Conservation (phyloP, 30 jellyfish, hydroid and myxozoan genomes). For the Mastigias papua region DNA sequence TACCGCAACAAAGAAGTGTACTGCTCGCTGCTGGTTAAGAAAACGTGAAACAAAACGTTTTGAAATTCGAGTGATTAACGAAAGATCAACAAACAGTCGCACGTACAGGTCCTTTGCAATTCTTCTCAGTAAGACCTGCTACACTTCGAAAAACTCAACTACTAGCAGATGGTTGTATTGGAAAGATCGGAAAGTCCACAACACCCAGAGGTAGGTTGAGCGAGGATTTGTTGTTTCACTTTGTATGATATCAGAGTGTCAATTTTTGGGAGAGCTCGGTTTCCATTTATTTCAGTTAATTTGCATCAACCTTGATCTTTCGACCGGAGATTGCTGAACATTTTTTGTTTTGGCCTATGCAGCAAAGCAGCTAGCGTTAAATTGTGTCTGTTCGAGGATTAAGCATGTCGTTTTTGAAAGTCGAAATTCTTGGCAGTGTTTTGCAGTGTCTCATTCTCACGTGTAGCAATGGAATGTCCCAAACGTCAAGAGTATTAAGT, state of each 20-base stretch:
- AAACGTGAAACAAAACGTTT: constrained; percentile 1
- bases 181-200: background rate
- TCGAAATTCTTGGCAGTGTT: too few relatives aligned
- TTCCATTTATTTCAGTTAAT: background rate
- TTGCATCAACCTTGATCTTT: background rate
- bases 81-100: constrained; percentile 9
- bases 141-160: background rate
- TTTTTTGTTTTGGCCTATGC: background rate
- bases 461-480: too few relatives aligned
- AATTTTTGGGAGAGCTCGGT: background rate
- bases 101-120: constrained; percentile 1
- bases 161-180: background rate
- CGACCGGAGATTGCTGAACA: background rate
- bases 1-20: background rate
- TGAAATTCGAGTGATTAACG: background rate
- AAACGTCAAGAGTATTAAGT: too few relatives aligned
- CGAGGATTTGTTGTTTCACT: background rate
- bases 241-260: too few relatives aligned
- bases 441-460: too few relatives aligned
- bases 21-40: background rate
- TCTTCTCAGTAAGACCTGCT: constrained; percentile 8
- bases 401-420: background rate
- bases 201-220: background rate
- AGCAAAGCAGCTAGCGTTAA: background rate
- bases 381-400: background rate